Conservation (phyloP, 2,113 vertebrate genomes). For the Cyprinus carpio region DNA sequence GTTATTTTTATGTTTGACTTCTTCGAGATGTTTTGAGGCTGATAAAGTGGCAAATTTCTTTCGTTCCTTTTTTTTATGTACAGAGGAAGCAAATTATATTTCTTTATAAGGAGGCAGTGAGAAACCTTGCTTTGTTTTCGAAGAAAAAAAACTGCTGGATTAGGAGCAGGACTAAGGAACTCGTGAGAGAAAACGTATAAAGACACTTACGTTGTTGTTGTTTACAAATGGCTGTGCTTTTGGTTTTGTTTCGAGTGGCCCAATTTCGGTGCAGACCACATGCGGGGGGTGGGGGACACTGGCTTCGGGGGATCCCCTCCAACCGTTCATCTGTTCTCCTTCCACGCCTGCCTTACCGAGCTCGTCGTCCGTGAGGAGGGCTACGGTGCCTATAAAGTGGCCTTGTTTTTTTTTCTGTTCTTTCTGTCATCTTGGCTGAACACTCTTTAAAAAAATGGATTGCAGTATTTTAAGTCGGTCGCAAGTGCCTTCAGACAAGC, state of each 20-base stretch:
- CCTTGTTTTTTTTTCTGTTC: conserved; percentile 75
- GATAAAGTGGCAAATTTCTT: conserved; percentile 37
- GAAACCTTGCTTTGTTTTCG: conserved; percentile 66
- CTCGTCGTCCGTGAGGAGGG: conserved; percentile 67
- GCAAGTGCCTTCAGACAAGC: conserved; percentile 95
- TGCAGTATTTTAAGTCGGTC: conserved; percentile 80
- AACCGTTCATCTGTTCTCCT: conserved; percentile 60
- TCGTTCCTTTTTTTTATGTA: conserved; percentile 78
- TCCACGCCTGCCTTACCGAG: conserved; percentile 76
- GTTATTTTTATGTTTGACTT: conserved; percentile 73
- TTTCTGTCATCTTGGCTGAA: conserved; percentile 66
- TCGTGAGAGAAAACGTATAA: conserved; percentile 71
- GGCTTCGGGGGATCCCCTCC: conserved; percentile 39
- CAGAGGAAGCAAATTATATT: conserved; percentile 71
- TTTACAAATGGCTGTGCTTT: conserved; percentile 81
- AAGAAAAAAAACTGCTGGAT: conserved; percentile 64
- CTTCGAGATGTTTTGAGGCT: conserved; percentile 10
- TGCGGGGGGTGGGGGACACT: conserved; percentile 51
- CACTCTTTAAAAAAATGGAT: conserved; percentile 51
- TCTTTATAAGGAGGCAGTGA: conserved; percentile 71
- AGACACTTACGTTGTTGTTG: conserved; percentile 76
- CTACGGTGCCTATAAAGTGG: conserved; percentile 81
- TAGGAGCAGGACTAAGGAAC: conserved; percentile 55
- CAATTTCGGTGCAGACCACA: conserved; percentile 58
- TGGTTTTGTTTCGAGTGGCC: conserved; percentile 60